Conservation (phyloP, 2,797 vertebrate species). For the Ibycter americanus region DNA sequence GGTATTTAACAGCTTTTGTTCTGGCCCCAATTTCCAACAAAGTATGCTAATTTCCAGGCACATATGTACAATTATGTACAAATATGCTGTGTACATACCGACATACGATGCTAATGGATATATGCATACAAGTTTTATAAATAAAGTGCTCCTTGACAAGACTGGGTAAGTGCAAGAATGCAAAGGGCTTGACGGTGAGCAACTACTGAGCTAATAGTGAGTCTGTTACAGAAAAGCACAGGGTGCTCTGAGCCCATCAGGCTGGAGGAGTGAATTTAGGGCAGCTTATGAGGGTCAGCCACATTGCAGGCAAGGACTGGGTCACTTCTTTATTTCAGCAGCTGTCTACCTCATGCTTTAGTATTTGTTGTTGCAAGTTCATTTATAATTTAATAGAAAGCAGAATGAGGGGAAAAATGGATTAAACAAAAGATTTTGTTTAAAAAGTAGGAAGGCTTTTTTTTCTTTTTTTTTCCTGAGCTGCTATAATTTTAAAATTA, state of each 20-base stretch:
- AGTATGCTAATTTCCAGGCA: neutral
- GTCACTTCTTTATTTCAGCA: neutral
- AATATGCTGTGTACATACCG: neutral
- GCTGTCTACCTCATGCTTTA: neutral
- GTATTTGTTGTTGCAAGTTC: neutral
- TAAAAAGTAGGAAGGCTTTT: neutral
- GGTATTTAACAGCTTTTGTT: neutral
- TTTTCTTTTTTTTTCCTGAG: neutral
- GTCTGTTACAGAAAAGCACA: neutral
- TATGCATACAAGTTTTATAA: neutral
- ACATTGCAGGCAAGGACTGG: neutral
- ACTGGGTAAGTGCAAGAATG: neutral
- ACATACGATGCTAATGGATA: neutral
- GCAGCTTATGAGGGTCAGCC: neutral
- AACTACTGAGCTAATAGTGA: neutral
- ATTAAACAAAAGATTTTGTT: conserved; percentile 32
- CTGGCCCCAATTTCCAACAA: neutral
- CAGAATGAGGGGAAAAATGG: neutral
- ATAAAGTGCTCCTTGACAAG: neutral
- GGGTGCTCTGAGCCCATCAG: neutral
- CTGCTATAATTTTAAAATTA: conserved; percentile 17
- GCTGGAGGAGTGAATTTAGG: neutral
- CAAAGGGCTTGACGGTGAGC: neutral
- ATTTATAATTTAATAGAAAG: conserved; percentile 19
- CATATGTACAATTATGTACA: rapidly evolving